Evolutionary conservation across 1,140 invertebrate genomes (phyloP).

Genomic region (Drosophila repleta): DNA sequence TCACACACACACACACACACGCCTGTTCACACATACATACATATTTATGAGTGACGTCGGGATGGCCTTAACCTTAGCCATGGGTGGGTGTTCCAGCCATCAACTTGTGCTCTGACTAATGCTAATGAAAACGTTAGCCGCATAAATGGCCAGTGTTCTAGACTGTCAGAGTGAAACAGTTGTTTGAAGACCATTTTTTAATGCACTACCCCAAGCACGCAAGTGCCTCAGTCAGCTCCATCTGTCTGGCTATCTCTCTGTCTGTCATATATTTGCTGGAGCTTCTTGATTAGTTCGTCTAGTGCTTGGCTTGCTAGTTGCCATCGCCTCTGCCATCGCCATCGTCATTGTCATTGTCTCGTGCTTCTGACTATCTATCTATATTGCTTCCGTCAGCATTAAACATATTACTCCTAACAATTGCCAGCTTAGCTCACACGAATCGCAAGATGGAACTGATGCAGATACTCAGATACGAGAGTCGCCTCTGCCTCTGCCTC

Average conservation of each 20-base stretch:
- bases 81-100: constrained; percentile 73
- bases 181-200: constrained; percentile 24
- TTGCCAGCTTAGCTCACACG: constrained; percentile 60
- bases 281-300: constrained; percentile 33
- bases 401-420: constrained; percentile 76
- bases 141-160: constrained; percentile 52
- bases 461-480: constrained; percentile 16
- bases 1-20: too few species aligned
- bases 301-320: constrained; percentile 19
- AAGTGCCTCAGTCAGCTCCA: constrained; percentile 47
- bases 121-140: constrained; percentile 75
- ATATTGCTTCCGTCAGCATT: constrained; percentile 77
- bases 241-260: neutral
- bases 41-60: constrained; percentile 57
- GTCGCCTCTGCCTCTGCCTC: constrained; percentile 5
- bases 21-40: neutral
- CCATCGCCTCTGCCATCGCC: constrained; percentile 10
- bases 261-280: too few species aligned
- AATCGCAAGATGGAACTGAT: constrained; percentile 20
- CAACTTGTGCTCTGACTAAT: constrained; percentile 39
- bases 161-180: constrained; percentile 44
- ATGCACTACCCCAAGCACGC: constrained; percentile 71
- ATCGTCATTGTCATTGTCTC: constrained; percentile 36
- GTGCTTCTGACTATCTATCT: constrained; percentile 57
- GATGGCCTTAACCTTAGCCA: constrained; percentile 23